Percentiles rank a stretch among this genome's conserved stretches.
Conservation (phyloP, 2,797 vertebrate species). For the Cuniculus paca region DNA sequence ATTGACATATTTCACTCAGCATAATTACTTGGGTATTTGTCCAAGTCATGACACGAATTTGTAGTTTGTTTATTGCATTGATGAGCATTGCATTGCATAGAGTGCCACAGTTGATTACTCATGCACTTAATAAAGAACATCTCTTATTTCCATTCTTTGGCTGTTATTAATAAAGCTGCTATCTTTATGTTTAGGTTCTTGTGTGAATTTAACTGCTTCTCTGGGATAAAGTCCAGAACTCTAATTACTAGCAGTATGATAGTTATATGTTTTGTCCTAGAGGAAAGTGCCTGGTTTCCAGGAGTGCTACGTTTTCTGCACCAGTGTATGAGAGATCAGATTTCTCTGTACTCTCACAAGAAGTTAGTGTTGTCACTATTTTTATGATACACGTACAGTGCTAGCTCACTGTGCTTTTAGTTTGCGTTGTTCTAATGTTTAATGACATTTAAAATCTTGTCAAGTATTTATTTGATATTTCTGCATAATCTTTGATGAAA, state of each 20-base stretch:
- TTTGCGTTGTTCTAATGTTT: background rate
- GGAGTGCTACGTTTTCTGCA: background rate
- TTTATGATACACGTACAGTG: background rate
- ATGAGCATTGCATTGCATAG: background rate
- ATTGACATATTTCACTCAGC: background rate
- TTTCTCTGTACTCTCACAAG: conserved; percentile 19
- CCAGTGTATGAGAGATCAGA: background rate
- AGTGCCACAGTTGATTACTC: background rate
- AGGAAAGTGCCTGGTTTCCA: background rate
- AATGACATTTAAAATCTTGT: background rate
- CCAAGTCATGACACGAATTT: background rate
- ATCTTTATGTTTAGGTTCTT: background rate
- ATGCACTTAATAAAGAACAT: background rate
- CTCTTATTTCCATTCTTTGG: background rate
- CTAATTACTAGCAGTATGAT: background rate
- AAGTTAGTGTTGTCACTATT: background rate
- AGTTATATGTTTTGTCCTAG: background rate
- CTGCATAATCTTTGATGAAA: background rate
- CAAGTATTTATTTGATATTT: background rate
- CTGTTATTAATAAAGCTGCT: background rate
- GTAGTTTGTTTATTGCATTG: background rate
- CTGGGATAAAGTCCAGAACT: background rate
- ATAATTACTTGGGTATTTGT: background rate
- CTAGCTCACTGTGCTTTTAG: background rate
- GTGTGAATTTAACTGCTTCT: background rate